These are phyloP conservation scores for Xenopus tropicalis DNA, from an alignment of 2,113 vertebrate species.

Conservation along the genomic window DNA sequence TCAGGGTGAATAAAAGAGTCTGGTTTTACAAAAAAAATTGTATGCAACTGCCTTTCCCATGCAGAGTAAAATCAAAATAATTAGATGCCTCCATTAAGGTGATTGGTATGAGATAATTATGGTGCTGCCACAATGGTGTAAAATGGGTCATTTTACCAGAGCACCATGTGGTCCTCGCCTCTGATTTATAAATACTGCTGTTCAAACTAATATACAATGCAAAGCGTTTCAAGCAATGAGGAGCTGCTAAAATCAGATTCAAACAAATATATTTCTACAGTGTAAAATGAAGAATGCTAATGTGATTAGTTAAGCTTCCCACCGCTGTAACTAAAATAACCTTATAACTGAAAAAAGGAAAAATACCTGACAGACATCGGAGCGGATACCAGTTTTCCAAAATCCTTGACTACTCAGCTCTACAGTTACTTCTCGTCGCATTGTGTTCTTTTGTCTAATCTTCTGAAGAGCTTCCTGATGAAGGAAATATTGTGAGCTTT, in stretches of 20 bases:
- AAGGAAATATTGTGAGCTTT: constrained; percentile 24
- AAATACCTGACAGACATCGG: constrained; percentile 94
- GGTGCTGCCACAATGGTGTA: constrained; percentile 24
- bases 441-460: constrained; percentile 98
- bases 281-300: neutral
- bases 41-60: constrained; percentile 22
- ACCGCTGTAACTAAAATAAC: no score
- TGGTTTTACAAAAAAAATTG: constrained; percentile 15
- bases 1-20: constrained; percentile 1
- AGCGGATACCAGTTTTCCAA: constrained; percentile 97
- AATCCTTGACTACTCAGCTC: constrained; percentile 97
- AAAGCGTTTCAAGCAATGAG: neutral
- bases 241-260: constrained; percentile 3
- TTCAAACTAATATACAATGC: neutral
- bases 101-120: constrained; percentile 32
- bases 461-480: constrained; percentile 94
- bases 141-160: constrained; percentile 24
- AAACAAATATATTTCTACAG: neutral
- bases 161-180: constrained; percentile 7
- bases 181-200: constrained; percentile 24
- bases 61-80: constrained; percentile 36
- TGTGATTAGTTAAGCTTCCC: neutral
- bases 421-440: constrained; percentile 96
- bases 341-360: neutral
- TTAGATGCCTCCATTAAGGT: constrained; percentile 31